Evolutionary conservation across 2,888 invertebrate species (phyloP).

Genomic region (Drosophila pseudotalamancana): DNA sequence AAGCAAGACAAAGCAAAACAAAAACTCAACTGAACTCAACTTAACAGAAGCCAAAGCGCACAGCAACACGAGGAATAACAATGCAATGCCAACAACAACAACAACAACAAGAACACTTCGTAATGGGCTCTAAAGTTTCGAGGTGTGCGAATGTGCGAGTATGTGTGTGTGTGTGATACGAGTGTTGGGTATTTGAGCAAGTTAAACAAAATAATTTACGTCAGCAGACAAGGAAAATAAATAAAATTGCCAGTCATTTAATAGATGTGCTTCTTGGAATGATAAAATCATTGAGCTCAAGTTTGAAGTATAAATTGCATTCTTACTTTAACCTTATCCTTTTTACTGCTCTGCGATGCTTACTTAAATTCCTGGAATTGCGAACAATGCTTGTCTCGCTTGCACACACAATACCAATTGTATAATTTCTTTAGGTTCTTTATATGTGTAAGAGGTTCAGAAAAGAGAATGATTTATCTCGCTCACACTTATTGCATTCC

Average conservation of each 20-base stretch:
- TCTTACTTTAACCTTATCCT: background rate
- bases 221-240: constrained; percentile 5
- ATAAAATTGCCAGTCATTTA: background rate
- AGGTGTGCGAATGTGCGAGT: constrained; percentile 27
- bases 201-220: constrained; percentile 17
- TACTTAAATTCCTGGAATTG: background rate
- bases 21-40: constrained; percentile 27
- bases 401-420: background rate
- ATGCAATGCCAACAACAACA: constrained; percentile 33
- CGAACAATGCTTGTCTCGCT: background rate
- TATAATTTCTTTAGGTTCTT: too few species aligned
- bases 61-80: constrained; percentile 33
- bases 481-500: too few species aligned
- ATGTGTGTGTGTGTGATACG: constrained; percentile 3
- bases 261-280: constrained; percentile 1
- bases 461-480: too few species aligned
- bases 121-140: constrained; percentile 48
- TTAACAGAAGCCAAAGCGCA: constrained; percentile 19
- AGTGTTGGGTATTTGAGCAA: constrained; percentile 10
- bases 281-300: constrained; percentile 4
- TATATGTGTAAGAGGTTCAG: too few species aligned
- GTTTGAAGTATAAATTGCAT: constrained; percentile 2
- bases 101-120: constrained; percentile 17
- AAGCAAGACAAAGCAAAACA: constrained; percentile 28
- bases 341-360: background rate